A percentile compares a stretch with the other conserved stretches of the same genome.
Evolutionary conservation across 2,113 vertebrate genomes (phyloP).

Genomic region (Oncorhynchus tshawytscha): DNA sequence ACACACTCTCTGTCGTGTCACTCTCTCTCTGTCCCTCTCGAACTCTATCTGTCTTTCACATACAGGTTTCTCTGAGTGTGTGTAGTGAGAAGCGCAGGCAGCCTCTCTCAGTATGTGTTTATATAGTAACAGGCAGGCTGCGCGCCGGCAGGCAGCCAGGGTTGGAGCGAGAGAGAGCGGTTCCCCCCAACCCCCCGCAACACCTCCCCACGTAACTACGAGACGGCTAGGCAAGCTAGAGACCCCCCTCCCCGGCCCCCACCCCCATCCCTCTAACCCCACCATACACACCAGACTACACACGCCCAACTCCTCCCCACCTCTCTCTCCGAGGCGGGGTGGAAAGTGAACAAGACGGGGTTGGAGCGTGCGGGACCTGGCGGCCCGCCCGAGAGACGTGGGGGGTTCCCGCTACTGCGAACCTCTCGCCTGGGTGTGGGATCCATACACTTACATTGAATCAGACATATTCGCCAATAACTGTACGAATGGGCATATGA

Average conservation of each 20-base stretch:
- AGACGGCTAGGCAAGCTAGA: conserved; percentile 33
- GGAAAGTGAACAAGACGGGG: conserved; percentile 57
- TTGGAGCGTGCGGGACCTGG: conserved; percentile 75
- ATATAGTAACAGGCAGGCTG: conserved; percentile 51
- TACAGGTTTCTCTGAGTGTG: background rate
- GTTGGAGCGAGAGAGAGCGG: conserved; percentile 13
- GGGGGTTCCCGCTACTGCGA: conserved; percentile 23
- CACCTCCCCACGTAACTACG: background rate
- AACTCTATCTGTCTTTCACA: background rate
- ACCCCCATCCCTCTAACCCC: background rate
- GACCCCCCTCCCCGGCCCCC: background rate
- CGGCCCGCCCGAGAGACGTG: conserved; percentile 44
- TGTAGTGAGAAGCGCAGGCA: background rate
- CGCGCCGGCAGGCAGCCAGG: conserved; percentile 71
- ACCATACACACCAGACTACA: conserved; percentile 28
- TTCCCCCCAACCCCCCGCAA: background rate
- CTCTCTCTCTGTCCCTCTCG: background rate
- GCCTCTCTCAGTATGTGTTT: background rate
- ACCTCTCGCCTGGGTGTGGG: conserved; percentile 35
- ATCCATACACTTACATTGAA: no score
- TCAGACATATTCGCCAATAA: background rate
- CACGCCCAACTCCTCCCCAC: conserved; percentile 1
- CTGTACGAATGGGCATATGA: background rate
- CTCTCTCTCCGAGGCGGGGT: conserved; percentile 50
- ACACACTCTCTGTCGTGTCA: background rate